Conservation (phyloP, 1,140 invertebrate genomes). For the Drosophila elegans region DNA sequence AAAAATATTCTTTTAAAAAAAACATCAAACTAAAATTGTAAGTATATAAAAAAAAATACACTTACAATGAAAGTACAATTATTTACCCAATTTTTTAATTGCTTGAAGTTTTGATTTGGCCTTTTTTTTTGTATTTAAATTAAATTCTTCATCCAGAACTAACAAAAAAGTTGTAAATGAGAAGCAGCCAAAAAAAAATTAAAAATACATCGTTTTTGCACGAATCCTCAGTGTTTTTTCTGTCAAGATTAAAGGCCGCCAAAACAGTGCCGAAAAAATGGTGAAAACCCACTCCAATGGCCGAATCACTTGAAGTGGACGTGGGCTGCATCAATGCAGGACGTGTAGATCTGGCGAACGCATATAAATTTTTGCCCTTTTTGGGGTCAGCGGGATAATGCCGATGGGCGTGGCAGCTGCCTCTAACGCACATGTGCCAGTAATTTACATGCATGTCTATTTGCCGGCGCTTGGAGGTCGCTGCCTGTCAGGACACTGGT, state of each 20-base stretch:
- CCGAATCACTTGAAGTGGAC: constrained; percentile 18
- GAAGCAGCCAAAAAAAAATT: not conserved
- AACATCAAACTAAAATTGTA: too few relatives aligned
- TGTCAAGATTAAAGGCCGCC: constrained; percentile 1
- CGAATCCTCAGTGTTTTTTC: constrained; percentile 3
- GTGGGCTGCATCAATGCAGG: constrained; percentile 40
- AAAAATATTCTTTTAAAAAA: too few relatives aligned
- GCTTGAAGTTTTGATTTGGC: too few relatives aligned
- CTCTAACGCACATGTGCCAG: constrained; percentile 49
- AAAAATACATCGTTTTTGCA: not conserved
- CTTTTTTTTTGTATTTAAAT: too few relatives aligned
- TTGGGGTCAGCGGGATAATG: constrained; percentile 48
- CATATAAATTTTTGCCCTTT: constrained; percentile 37
- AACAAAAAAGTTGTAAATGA: too few relatives aligned
- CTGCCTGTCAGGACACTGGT: constrained; percentile 64
- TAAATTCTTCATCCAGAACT: too few relatives aligned
- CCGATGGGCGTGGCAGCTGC: constrained; percentile 48
- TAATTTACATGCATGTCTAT: constrained; percentile 74
- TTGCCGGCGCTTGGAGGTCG: constrained; percentile 66
- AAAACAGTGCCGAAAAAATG: constrained; percentile 1
- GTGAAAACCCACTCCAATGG: not conserved
- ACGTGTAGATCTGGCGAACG: constrained; percentile 18
- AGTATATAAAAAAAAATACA: too few relatives aligned
- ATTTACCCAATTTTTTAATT: too few relatives aligned
- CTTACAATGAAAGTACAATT: too few relatives aligned